Conservation (phyloP, 1,140 invertebrate genomes). For the Pseudachorutes palmiensis region DNA sequence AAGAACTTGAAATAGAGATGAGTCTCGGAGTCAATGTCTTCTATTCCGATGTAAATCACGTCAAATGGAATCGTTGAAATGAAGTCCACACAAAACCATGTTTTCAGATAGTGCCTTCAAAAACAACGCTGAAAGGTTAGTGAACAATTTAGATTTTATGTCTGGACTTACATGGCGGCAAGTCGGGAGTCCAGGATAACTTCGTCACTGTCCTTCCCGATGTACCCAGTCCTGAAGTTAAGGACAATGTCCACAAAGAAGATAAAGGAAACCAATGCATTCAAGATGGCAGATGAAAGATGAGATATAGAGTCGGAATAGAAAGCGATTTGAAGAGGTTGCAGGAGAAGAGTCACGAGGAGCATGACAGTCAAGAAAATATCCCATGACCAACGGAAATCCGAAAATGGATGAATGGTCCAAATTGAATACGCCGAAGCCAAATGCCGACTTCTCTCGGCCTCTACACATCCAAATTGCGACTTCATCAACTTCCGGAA, state of each 20-base stretch:
- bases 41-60: slow-evolving; percentile 1
- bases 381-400: slow-evolving; percentile 27
- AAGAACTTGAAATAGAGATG: slow-evolving; percentile 18
- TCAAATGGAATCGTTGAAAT: slow-evolving; percentile 24
- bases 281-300: neutral
- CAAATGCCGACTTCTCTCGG: slow-evolving; percentile 24
- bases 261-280: neutral
- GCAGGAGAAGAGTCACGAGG: slow-evolving; percentile 14
- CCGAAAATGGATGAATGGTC: slow-evolving; percentile 30
- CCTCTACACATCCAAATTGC: neutral
- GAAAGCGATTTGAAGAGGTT: slow-evolving; percentile 23
- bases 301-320: slow-evolving; percentile 6
- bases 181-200: slow-evolving; percentile 17
- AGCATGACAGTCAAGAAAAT: slow-evolving; percentile 16
- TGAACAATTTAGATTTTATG: neutral
- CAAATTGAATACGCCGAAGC: slow-evolving; percentile 22
- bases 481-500: slow-evolving; percentile 1
- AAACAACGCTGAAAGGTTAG: neutral
- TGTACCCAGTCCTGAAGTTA: slow-evolving; percentile 29
- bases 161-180: neutral
- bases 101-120: slow-evolving; percentile 8
- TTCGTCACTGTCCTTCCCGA: slow-evolving; percentile 9
- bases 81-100: slow-evolving; percentile 20
- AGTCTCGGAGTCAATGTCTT: neutral
- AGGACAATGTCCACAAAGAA: slow-evolving; percentile 29